Evolutionary conservation across 2,797 vertebrate genomes (phyloP), one percentile per base, ranked within the genome.

Genomic region (Semaprochilodus insignis): DNA sequence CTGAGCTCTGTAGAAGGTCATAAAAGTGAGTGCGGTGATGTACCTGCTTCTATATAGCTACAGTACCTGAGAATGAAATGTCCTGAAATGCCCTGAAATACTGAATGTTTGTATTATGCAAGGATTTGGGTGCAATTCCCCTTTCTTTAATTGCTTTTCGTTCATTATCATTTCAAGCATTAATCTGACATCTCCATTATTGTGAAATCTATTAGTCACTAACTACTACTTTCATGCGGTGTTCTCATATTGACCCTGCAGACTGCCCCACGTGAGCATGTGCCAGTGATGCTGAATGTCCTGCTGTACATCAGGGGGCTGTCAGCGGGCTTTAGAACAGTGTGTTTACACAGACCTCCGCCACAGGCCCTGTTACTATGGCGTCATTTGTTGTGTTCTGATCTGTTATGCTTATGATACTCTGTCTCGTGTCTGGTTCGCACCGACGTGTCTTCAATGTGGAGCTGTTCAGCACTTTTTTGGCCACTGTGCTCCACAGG

Each of bases 321-420:
- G 85, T 80, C 84, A 83, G 40, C 62, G 54, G 60, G 14, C 66
- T 66, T 67, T 66, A 81, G 78, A 85, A 80, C 84, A 80, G 60
- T 36, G 31, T 89, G 83, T 89, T 86, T 87, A 84, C 80, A 85
- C 73, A 86, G 79, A 81, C 73, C 74, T 84, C 34, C n/a, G 31
- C 79, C 71, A 74, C 78, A 74, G 79, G 73, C 74, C 85, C 82
- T 80, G 83, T 82, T 89, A 79, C 83, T 85, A 77, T 87, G 81
- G 62, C 83, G 88, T 89, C 86, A 89, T 87, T 74, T 78, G 85
- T 85, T 88, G 86, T 82, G 77, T 73, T 81, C 81, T 78, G 74
- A 76, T 74, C 81, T 84, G 84, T 81, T 86, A 76, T 73, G 73
- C 81, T 81, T 83, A 81, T 81, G 85, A 80, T 78, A 75, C 65